Evolutionary conservation across 2,113 vertebrate genomes (phyloP).

Genomic region (Miniopterus natalensis): DNA sequence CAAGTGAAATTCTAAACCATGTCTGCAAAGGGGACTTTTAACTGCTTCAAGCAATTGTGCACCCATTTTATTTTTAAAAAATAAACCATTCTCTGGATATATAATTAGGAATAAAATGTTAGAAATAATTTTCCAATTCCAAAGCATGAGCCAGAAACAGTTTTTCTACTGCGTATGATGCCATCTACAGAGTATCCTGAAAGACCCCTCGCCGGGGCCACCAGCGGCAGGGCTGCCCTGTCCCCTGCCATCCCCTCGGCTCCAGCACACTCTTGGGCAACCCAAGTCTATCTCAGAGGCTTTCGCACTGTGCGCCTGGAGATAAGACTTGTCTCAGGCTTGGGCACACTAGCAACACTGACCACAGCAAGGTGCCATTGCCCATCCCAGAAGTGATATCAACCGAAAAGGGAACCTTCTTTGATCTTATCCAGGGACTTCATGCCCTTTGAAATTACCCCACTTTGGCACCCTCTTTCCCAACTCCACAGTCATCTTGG

Average conservation of each 20-base stretch:
- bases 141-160: conserved; percentile 2
- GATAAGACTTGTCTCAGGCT: conserved; percentile 78
- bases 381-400: conserved; percentile 72
- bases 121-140: conserved; percentile 22
- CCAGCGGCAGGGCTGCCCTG: too few relatives aligned
- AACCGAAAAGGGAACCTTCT: conserved; percentile 83
- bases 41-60: background rate
- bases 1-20: background rate
- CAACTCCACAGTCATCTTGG: background rate
- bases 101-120: background rate
- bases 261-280: conserved; percentile 75
- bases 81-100: background rate
- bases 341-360: conserved; percentile 59
- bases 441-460: conserved; percentile 60
- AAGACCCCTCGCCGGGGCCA: background rate
- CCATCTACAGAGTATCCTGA: background rate
- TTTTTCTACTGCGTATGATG: background rate
- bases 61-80: background rate
- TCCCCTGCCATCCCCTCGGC: background rate
- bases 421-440: conserved; percentile 81
- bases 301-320: conserved; percentile 73
- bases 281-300: conserved; percentile 80
- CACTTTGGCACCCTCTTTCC: conserved; percentile 71
- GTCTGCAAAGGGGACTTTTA: background rate
- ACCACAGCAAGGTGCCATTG: conserved; percentile 74